Percentiles rank a stretch among this genome's conserved stretches.
Conservation (phyloP, 2,113 vertebrate species). For the Nesogale talazaci region DNA sequence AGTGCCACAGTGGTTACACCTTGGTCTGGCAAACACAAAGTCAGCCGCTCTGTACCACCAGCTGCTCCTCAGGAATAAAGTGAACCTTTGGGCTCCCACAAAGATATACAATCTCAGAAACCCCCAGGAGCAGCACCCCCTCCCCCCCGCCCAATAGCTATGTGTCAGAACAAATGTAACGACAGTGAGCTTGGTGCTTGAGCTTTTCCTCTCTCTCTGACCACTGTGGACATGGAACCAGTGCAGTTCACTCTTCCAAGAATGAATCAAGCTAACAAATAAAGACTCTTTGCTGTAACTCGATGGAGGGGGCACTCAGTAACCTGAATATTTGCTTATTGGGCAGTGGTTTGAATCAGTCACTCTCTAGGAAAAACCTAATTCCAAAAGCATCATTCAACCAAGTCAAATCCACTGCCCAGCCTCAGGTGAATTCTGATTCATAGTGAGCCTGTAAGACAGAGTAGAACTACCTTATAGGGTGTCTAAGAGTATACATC, state of each 20-base stretch:
- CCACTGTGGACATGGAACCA: not conserved
- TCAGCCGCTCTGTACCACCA: no score
- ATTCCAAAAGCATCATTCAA: not conserved
- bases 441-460: not conserved
- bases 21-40: no score
- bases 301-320: no score
- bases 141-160: no score
- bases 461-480: not conserved
- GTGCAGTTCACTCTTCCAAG: not conserved
- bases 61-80: no score
- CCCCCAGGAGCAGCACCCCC: no score
- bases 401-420: no score
- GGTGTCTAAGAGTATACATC: not conserved
- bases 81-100: no score
- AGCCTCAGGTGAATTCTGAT: not conserved
- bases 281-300: not conserved
- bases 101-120: no score
- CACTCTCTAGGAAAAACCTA: not conserved
- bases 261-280: not conserved
- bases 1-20: no score
- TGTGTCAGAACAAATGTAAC: no score
- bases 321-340: not conserved
- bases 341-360: not conserved
- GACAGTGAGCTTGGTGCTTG: no score
- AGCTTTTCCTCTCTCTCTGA: not conserved